Percentiles rank a stretch among this genome's conserved stretches.
phyloP scores from a whole-genome alignment of 2,797 vertebrate genomes.

The Aselliscus stoliczkanus region DNA sequence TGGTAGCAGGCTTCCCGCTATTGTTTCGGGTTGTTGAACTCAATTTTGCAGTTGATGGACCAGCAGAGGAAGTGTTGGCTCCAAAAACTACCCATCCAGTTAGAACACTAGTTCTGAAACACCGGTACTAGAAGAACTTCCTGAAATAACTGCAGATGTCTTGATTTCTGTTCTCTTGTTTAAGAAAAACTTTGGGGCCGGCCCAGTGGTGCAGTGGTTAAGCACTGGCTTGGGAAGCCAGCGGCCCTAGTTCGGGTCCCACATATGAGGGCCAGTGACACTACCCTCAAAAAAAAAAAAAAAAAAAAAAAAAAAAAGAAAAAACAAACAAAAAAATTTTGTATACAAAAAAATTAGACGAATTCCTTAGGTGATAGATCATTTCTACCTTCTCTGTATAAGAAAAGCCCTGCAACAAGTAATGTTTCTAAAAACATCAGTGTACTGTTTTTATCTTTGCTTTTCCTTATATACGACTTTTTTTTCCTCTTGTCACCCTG shows the following conservation, averaged over 20 bases:
- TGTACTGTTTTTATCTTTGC: neutral
- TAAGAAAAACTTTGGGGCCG: no score
- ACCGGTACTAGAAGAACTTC: slow-evolving; percentile 85
- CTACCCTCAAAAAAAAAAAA: no score
- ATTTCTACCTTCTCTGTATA: neutral
- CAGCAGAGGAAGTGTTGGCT: slow-evolving; percentile 90
- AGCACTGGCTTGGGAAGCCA: no score
- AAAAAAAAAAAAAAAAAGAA: no score
- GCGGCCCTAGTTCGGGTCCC: no score
- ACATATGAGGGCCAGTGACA: no score
- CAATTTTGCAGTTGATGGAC: slow-evolving; percentile 88
- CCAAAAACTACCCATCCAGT: slow-evolving; percentile 97
- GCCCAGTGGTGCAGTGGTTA: no score
- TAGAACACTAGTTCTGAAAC: slow-evolving; percentile 90
- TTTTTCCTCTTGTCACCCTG: neutral
- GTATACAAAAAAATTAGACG: neutral
- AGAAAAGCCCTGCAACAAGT: neutral
- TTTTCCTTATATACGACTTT: neutral
- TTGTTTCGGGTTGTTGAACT: slow-evolving; percentile 84
- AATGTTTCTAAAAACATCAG: neutral
- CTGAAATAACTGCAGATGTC: slow-evolving; percentile 87
- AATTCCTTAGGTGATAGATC: neutral
- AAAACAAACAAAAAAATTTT: no score
- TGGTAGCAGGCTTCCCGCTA: slow-evolving; percentile 84
- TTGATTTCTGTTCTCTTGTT: slow-evolving; percentile 43